Evolutionary conservation across 2,797 vertebrate species (phyloP), one percentile per base, ranked within the genome.

Genomic region (Cuculus canorus): DNA sequence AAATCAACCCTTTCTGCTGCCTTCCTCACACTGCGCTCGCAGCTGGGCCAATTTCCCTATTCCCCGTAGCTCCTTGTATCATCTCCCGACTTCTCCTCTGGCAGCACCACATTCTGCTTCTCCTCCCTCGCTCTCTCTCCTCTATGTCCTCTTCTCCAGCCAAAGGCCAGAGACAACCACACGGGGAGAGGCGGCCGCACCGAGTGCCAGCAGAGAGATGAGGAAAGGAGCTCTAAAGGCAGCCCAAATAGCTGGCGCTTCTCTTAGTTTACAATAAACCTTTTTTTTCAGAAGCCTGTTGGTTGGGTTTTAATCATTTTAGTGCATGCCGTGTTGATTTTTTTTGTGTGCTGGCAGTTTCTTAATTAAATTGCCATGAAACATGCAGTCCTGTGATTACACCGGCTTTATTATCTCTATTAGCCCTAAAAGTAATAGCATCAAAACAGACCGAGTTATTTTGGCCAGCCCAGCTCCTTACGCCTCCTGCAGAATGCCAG

Each of bases 281-380:
- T 25, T 43, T 15, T 54, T 71, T 53, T 47, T 45, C 47, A 50
- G 82, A 76, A 82, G 47, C 33, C 78, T 11, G 9, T 1, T 30
- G 78, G 70, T 25, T 63, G 84, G n/a, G 23, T 47, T 95, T 92
- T 77, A 86, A 86, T 95, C 78, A 39, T 89, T 84, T 72, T 24
- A 70, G 81, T 3, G 3, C 22, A 56, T 13, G 18, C 56, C 7
- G 48, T 12, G 87, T 17, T 45, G 64, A n/a, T 50, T 73, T 86
- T 86, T 82, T 77, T 53, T 13, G 15, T 50, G 52, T 4, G 47
- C 79, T 21, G 39, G 82, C 78, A 66, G 78, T 52, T 88, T 76
- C 95, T 86, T 88, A 82, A 95, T 90, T 69, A 92, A 90, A 92
- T 84, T 65, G 91, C 70, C 88, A 59, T 3, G 24, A 79, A 92